Evolutionary conservation across 1,140 invertebrate genomes (phyloP).

Genomic region (Chrysopa pallens): DNA sequence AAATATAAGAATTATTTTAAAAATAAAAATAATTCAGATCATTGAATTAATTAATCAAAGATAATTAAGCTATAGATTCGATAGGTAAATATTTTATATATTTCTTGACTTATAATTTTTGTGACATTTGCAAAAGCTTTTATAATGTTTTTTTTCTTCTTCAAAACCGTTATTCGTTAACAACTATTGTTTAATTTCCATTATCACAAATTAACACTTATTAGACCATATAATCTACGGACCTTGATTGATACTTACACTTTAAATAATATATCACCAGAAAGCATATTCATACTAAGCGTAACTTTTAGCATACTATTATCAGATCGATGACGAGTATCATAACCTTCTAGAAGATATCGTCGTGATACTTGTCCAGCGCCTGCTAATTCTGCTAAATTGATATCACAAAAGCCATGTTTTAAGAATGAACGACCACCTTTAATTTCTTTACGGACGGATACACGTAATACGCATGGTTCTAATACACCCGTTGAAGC

Average conservation of each 20-base stretch:
- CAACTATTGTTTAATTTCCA: too few relatives aligned
- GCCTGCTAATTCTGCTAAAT: constrained; percentile 91
- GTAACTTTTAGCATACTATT: constrained; percentile 87
- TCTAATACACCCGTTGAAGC: constrained; percentile 85
- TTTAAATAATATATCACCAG: constrained; percentile 94
- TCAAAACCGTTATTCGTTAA: too few relatives aligned
- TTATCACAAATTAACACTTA: constrained; percentile 5
- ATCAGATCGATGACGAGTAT: constrained; percentile 75
- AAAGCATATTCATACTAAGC: constrained; percentile 83
- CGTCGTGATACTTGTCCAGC: constrained; percentile 67
- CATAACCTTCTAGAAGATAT: constrained; percentile 88
- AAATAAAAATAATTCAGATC: too few relatives aligned
- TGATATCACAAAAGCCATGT: constrained; percentile 90
- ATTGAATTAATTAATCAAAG: too few relatives aligned
- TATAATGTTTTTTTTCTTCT: too few relatives aligned
- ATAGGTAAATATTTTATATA: too few relatives aligned
- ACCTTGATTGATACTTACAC: constrained; percentile 55
- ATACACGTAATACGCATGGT: constrained; percentile 77
- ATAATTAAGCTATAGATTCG: too few relatives aligned
- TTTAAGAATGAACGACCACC: constrained; percentile 48
- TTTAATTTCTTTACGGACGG: constrained; percentile 81
- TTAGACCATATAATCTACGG: too few relatives aligned
- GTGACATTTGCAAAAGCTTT: too few relatives aligned
- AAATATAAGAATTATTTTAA: too few relatives aligned
- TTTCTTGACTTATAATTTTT: too few relatives aligned